Base-by-base conservation (phyloP, 2,113 vertebrate species). In the Tychaedon coryphoeus region DNA sequence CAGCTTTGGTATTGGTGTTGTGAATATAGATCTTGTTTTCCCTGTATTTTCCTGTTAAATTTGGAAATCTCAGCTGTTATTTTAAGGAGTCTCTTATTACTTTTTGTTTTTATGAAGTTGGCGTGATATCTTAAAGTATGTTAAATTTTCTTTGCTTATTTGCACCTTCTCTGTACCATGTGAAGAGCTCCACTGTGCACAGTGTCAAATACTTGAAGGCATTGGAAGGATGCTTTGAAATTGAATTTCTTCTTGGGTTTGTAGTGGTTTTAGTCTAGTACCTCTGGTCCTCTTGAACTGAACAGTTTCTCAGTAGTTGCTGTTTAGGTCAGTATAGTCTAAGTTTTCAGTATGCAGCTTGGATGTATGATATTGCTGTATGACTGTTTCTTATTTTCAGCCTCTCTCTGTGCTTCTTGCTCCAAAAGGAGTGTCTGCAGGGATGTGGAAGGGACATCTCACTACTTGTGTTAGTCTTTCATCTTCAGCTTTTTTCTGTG, bases 1-100 rank as follows among this genome's bases (percentile, higher is more conserved):
- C 54, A 77, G 14, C 45, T 77, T 89, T 58, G 26, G 14, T 67
- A 48, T 34, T 62, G 40, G 22, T 73, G 45, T 45, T 85, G 15
- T 56, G 42, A 76, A 48, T 87, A 42, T 56, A 61, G 42, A 61
- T 67, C 25, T 71, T 33, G 5, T 61, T 71, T 45, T 65, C 13
- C 75, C 6, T 77, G 18, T 4, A 24, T 73, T 83, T 85, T 69
- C 60, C 61, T 61, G n/a, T 3, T 57, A 72, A 71, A 23, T 82
- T 51, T 86, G 61, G 45, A 86, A 89, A 66, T 91, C 45, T 87
- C 79, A 72, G 57, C 80, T 95, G 36, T 87, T 92, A 75, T 33
- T 83, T 73, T 29, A 66, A 86, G 22, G 17, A 38, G 5, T 88
- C 25, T 10, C 10, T 28, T 14, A 50, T 76, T 57, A 48, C 17